Base-by-base conservation (phyloP, 1,140 invertebrate genomes). In the Temnothorax nylanderi region DNA sequence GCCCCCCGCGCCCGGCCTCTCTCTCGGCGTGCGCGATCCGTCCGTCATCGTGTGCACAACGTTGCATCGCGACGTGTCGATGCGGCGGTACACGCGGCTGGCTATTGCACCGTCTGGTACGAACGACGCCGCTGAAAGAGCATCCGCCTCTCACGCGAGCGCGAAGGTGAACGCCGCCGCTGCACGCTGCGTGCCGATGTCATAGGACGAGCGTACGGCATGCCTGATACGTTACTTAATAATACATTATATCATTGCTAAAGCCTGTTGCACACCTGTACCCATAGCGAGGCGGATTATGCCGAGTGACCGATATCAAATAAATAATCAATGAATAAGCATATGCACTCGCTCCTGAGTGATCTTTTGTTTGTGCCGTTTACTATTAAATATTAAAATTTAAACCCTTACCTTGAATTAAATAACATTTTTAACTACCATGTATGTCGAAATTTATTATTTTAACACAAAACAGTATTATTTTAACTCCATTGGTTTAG, bases 71-170 rank as follows among this genome's bases (percentile, higher is more conserved):
- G 18, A 34, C 44, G 47, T 41, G 69, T 37, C 65, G 77, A 81
- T 56, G 64, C 77, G 71, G 64, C 80, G 80, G 80, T 84, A 72
- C 69, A 49, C 56, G 44, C 18, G 41, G 69, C 51, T 47, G 54
- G 32, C 67, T 84, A 74, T 84, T 84, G 80, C 80, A 84, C 80
- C 80, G 80, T 84, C 80, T 84, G 80, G 80, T 84, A 84, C 80
- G 80, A 49, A 49, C 54, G 41, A 44, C 11, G 44, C 56, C 58
- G 80, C 69, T 84, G 69, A 84, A 84, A 84, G 69, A 84, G 80
- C 80, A 84, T 84, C 69, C 80, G 69, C 80, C 69, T 84, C 80
- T 84, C 80, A 84, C 80, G 80, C 80, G 54, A 74, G 54, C 67
- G 80, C 80, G 69, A 84, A 84, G 80, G 80, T 84, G 80, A 84